A percentile compares a stretch with the other conserved stretches of the same genome.
Conservation (phyloP, 1,140 invertebrate genomes). For the Lasaia peninsularis region DNA sequence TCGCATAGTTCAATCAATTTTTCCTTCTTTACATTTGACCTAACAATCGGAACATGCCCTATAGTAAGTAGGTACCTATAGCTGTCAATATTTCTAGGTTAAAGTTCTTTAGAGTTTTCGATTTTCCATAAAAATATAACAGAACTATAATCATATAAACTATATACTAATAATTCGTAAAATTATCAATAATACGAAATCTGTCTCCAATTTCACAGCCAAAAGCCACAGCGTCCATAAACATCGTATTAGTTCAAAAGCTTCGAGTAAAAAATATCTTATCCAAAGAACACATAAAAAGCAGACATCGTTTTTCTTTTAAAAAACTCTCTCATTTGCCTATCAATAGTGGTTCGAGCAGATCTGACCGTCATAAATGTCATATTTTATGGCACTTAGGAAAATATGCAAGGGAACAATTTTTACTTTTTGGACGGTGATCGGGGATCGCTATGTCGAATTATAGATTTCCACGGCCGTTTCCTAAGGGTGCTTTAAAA, state of each 20-base stretch:
- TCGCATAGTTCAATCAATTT: no score
- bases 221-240: no score
- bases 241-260: conserved; percentile 36
- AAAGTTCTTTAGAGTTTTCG: no score
- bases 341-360: conserved; percentile 76
- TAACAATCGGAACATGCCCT: no score
- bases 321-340: conserved; percentile 77
- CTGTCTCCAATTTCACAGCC: no score
- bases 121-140: no score
- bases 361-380: conserved; percentile 77
- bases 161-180: no score
- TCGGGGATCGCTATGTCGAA: conserved; percentile 60
- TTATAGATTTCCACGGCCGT: conserved; percentile 59
- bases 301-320: conserved; percentile 77
- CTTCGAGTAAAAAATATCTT: conserved; percentile 61
- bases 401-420: conserved; percentile 75
- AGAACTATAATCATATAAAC: no score
- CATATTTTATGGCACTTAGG: conserved; percentile 74
- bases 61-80: no score
- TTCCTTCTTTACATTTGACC: no score
- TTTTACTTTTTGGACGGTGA: conserved; percentile 71
- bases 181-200: no score
- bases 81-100: no score
- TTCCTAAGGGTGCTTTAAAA: conserved; percentile 60
- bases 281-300: conserved; percentile 75